Conservation (phyloP, 2,113 vertebrate genomes). For the Lonchura striata region DNA sequence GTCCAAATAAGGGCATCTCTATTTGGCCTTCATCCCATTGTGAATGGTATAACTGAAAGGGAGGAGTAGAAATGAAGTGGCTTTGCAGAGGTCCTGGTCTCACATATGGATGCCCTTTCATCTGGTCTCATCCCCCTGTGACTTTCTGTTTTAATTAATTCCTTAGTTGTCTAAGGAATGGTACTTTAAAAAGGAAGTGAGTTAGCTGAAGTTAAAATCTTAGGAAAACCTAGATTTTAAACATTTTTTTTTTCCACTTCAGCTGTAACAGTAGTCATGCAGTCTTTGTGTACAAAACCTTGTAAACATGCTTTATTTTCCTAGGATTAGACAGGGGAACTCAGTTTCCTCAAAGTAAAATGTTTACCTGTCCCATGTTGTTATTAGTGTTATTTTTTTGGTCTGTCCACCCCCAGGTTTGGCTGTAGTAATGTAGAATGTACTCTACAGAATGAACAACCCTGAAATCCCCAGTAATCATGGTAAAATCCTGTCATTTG, state of each 20-base stretch:
- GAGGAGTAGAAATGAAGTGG: background rate
- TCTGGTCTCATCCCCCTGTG: background rate
- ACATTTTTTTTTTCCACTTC: background rate
- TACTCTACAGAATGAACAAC: background rate
- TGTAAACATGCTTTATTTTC: background rate
- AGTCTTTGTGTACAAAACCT: background rate
- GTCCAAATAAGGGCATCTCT: background rate
- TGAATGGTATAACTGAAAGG: background rate
- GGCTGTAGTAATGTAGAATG: background rate
- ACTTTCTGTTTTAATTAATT: background rate
- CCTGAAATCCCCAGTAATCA: background rate
- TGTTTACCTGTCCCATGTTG: background rate
- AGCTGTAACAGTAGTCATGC: background rate
- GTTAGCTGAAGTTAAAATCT: background rate
- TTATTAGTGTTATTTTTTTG: background rate
- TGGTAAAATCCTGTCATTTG: background rate
- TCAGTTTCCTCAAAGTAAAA: background rate
- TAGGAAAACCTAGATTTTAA: background rate
- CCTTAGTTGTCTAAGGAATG: background rate
- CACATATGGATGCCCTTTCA: background rate
- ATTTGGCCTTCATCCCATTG: background rate
- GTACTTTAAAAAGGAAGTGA: background rate
- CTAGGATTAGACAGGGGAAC: background rate
- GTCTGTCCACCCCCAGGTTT: background rate
- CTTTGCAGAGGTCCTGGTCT: background rate